Evolutionary conservation across 1,140 invertebrate species (phyloP).

Genomic region (Brachionus rubens): DNA sequence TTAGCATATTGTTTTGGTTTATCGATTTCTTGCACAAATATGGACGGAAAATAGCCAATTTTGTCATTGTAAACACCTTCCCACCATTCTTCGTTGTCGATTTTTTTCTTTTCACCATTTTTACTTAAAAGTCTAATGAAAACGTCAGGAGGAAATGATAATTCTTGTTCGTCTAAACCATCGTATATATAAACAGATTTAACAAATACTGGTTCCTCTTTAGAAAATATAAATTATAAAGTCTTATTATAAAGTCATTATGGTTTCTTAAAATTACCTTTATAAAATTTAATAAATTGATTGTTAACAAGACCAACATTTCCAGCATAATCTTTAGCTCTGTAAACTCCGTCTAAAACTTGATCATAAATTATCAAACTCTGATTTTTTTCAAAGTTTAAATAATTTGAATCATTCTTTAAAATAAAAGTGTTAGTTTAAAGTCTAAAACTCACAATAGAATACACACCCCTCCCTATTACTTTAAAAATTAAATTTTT

Average conservation of each 20-base stretch:
- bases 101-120: background rate
- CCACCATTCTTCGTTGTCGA: conserved; percentile 41
- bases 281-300: background rate
- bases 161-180: conserved; percentile 8
- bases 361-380: conserved; percentile 39
- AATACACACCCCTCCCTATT: too few species aligned
- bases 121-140: conserved; percentile 7
- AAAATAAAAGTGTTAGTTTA: background rate
- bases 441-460: background rate
- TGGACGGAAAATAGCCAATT: conserved; percentile 39
- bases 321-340: conserved; percentile 1
- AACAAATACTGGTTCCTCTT: conserved; percentile 24
- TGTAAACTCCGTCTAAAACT: conserved; percentile 2
- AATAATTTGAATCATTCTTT: conserved; percentile 17
- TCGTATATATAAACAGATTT: conserved; percentile 45
- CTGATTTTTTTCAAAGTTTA: background rate
- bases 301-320: background rate
- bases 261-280: background rate
- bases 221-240: background rate
- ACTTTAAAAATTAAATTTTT: background rate
- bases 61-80: conserved; percentile 43
- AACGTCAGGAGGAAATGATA: conserved; percentile 34
- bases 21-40: conserved; percentile 14
- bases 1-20: background rate
- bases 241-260: background rate